A percentile compares a stretch with the other conserved stretches of the same genome.
These are phyloP conservation scores for Mythimna albipuncta DNA, from an alignment of 2,888 invertebrate species.

Conservation along the genomic window DNA sequence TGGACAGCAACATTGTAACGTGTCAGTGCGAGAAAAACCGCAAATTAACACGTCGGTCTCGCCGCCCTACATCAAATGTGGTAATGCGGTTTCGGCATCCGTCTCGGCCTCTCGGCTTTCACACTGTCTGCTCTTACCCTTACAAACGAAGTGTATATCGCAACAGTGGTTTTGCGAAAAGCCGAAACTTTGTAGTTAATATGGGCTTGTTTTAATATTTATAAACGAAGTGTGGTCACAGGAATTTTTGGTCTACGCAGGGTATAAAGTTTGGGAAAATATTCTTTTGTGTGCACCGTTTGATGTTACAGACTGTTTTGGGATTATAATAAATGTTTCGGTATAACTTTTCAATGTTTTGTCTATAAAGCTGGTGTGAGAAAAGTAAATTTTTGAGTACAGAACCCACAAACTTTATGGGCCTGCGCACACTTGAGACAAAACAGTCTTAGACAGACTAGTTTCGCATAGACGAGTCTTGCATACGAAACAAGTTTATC, in stretches of 20 bases:
- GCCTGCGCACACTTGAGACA: too few relatives aligned
- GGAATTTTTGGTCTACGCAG: constrained; percentile 24
- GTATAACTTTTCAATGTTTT: neutral
- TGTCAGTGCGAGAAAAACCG: constrained; percentile 6
- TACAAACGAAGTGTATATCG: constrained; percentile 49
- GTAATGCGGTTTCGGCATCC: constrained; percentile 35
- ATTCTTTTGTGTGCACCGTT: constrained; percentile 11
- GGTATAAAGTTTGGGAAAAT: constrained; percentile 15
- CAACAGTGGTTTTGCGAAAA: constrained; percentile 55
- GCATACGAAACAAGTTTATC: too few relatives aligned
- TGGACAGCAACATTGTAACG: neutral
- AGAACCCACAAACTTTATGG: neutral
- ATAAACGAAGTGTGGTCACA: constrained; percentile 47
- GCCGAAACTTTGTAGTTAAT: constrained; percentile 59
- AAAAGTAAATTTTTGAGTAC: neutral
- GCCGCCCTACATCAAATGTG: constrained; percentile 22
- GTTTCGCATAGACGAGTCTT: too few relatives aligned
- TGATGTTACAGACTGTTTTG: constrained; percentile 1
- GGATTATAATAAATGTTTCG: neutral
- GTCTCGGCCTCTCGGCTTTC: constrained; percentile 18
- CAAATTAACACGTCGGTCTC: constrained; percentile 43
- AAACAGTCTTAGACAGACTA: too few relatives aligned
- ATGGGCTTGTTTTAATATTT: constrained; percentile 57
- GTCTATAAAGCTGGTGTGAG: neutral
- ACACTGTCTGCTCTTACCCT: constrained; percentile 24